Evolutionary conservation across 2,113 vertebrate species (phyloP).

Genomic region (Phaethon lepturus): DNA sequence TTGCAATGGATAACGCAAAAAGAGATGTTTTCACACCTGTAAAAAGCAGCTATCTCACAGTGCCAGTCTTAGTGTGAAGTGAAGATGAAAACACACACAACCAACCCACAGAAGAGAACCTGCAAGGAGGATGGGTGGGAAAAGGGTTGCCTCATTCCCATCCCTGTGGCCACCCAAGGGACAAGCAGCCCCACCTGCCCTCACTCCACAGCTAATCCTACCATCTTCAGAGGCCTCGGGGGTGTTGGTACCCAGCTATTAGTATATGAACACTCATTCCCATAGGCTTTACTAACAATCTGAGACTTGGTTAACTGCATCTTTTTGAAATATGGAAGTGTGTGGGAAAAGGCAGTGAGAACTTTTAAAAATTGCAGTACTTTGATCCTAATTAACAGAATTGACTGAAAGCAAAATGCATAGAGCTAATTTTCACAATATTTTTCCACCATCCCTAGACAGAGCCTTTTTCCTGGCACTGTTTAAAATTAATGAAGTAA

Average conservation of each 20-base stretch:
- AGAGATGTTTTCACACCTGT: not conserved
- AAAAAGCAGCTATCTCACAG: not conserved
- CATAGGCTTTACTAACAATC: not conserved
- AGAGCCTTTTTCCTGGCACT: slow-evolving; percentile 58
- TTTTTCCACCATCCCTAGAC: slow-evolving; percentile 63
- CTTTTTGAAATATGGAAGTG: slow-evolving; percentile 39
- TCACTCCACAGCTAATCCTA: not conserved
- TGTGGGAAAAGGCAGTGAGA: slow-evolving; percentile 53
- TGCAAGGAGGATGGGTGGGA: not conserved
- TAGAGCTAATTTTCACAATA: slow-evolving; percentile 66
- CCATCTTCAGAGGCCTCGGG: accelerated
- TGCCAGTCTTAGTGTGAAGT: accelerated
- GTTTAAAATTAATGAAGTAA: slow-evolving; percentile 72
- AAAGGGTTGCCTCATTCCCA: not conserved
- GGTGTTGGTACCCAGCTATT: not conserved
- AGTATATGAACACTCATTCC: not conserved
- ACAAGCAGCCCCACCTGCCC: not conserved
- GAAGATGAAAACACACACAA: not conserved
- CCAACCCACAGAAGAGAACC: not conserved
- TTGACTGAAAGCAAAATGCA: slow-evolving; percentile 67
- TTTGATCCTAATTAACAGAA: slow-evolving; percentile 70
- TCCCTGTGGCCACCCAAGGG: not conserved
- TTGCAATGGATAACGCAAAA: not conserved
- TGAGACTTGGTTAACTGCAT: slow-evolving; percentile 25
- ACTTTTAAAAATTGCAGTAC: slow-evolving; percentile 53